Base-by-base conservation (phyloP, 1,140 invertebrate genomes). In the Planococcus citri region DNA sequence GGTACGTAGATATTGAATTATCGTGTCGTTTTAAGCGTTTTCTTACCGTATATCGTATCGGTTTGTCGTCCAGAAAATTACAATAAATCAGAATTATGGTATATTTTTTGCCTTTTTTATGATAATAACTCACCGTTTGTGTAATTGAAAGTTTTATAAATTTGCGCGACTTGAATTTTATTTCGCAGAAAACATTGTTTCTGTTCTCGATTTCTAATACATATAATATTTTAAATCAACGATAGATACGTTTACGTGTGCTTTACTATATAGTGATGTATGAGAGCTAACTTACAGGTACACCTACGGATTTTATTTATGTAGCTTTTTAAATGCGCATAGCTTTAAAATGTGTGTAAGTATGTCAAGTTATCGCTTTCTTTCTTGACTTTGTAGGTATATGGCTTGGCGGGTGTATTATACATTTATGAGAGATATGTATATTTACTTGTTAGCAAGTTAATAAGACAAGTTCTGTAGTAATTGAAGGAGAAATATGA, bases 331-430 rank as follows among this genome's bases (percentile, higher is more conserved):
- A 51, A 51, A 51, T 20, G 41, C 41, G 17, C 17, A 51, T 20
- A 20, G 10, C 3, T 51, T 51, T 51, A n/a, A 51, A n/a, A 51
- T 51, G 41, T 51, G 41, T 51, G 41, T 51, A 51, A 51, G 41
- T 51, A 51, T 51, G 41, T 51, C 41, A 51, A 51, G 41, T 51
- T 51, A 51, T 51, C 41, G 41, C 41, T 51, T 51, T 51, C 41
- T 51, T 51, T 51, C 29, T 33, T 33, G 29, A 33, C 12, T 33
- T 33, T 33, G 29, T 33, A 3, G 2, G 17, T n/a, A n/a, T n/a
- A n/a, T n/a, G n/a, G n/a, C 12, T 9, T 51, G n/a, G 17, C 41
- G 41, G 41, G 2, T 33, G 29, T 33, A 12, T 33, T 33, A 33
- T 14, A 51, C 17, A 4, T 17, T 9, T 14, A 51, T 17, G 41